Conservation (phyloP, 2,888 invertebrate genomes). For the Drosophila barbarae region DNA sequence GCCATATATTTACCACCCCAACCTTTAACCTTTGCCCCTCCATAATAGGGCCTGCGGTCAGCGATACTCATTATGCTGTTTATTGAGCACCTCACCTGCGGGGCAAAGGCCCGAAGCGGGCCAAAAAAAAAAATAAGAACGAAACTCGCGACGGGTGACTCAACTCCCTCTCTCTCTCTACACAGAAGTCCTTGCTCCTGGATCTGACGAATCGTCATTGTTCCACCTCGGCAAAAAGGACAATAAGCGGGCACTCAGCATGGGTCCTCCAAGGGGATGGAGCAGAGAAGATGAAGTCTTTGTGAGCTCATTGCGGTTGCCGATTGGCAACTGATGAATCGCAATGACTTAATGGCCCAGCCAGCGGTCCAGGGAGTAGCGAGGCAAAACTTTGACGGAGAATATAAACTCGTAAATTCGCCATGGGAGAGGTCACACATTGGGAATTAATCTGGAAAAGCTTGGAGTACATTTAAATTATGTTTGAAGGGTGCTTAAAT, state of each 20-base stretch:
- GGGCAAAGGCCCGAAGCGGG: slow-evolving; percentile 10
- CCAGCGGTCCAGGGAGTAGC: neutral
- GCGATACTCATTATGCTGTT: slow-evolving; percentile 63
- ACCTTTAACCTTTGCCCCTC: slow-evolving; percentile 42
- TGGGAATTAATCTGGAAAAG: neutral
- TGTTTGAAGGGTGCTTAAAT: neutral
- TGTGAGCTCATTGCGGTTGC: slow-evolving; percentile 11
- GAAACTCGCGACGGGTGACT: slow-evolving; percentile 19
- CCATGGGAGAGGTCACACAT: neutral
- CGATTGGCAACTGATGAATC: slow-evolving; percentile 28
- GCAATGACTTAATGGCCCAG: slow-evolving; percentile 28
- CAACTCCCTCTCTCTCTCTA: neutral
- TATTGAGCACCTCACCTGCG: slow-evolving; percentile 69
- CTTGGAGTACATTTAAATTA: neutral
- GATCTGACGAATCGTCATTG: slow-evolving; percentile 24
- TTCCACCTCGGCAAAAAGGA: slow-evolving; percentile 21
- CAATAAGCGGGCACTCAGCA: slow-evolving; percentile 34
- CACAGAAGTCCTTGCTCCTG: slow-evolving; percentile 3
- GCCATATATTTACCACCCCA: slow-evolving; percentile 5
- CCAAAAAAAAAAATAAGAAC: neutral
- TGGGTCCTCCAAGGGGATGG: neutral
- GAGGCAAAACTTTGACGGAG: neutral
- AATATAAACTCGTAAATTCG: neutral
- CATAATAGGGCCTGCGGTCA: slow-evolving; percentile 52
- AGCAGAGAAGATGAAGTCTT: neutral